These are phyloP conservation scores for Columba janthina DNA, from an alignment of 2,113 vertebrate genomes.

Conservation along the genomic window DNA sequence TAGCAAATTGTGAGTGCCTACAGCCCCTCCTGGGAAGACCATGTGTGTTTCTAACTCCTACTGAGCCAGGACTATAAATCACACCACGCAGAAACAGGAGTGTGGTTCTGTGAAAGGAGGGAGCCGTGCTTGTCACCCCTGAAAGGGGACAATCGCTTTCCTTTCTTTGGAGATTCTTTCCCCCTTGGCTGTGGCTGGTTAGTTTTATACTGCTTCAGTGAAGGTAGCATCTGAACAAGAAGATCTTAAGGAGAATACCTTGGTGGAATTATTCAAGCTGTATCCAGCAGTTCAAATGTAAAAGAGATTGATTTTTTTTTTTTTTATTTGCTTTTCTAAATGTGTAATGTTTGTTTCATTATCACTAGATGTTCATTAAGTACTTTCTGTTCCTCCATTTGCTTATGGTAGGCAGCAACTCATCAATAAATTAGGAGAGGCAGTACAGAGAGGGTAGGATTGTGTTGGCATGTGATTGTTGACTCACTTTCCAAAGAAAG, in stretches of 20 bases:
- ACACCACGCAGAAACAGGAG: not conserved
- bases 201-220: not conserved
- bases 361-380: slow-evolving; percentile 23
- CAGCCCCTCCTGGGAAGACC: not conserved
- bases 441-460: slow-evolving; percentile 24
- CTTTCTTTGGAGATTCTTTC: not conserved
- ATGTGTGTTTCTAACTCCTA: not conserved
- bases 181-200: not conserved
- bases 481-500: slow-evolving; percentile 45
- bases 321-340: not conserved
- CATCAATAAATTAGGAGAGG: slow-evolving; percentile 60
- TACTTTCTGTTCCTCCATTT: slow-evolving; percentile 33
- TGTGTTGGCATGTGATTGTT: slow-evolving; percentile 43
- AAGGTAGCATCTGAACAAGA: not conserved
- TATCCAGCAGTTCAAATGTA: not conserved
- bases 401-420: slow-evolving; percentile 23
- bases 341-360: slow-evolving; percentile 9
- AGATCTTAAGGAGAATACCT: not conserved
- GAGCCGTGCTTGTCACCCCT: not conserved
- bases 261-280: not conserved
- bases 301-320: not conserved
- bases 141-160: not conserved
- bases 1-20: not conserved
- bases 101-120: not conserved
- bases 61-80: not conserved